Evolutionary conservation across 2,113 vertebrate genomes (phyloP), one percentile per base, ranked within the genome.

Genomic region (Rhea americana): DNA sequence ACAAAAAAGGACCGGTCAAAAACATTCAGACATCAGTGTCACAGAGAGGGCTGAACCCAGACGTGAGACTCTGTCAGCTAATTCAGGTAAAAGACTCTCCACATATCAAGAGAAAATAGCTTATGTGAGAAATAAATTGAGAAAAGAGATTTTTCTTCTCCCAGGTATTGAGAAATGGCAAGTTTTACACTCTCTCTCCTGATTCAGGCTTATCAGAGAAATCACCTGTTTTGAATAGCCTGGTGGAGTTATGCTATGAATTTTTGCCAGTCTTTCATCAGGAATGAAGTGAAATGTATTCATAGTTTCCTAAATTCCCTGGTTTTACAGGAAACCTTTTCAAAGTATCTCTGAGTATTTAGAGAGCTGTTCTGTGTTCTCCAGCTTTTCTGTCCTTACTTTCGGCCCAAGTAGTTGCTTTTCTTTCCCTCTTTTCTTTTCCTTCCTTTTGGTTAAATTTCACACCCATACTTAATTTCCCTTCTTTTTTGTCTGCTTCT

Each of bases 391-490:
- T 85, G 26, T 56, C 67, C 84, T 93, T 73, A 43, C 26, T 73
- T 94, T 82, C 43, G 94, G 14, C 26, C 55, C 17, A 85, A 79
- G 17, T 25, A 55, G 30, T 66, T 93, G 32, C 20, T 81, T 82
- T 94, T 66, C 65, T 74, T 87, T 47, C 51, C 9, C n/a, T 43
- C 16, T 59, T 68, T 80, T 53, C 11, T 73, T 48, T 87, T 77
- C 67, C 61, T 78, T 85, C 8, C 15, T 91, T 93, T 84, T 86
- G 19, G 55, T 88, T 91, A 84, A 86, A 91, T 96, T 94, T 95
- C 85, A 92, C 71, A 89, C 77, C 51, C 65, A 28, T 78, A 39
- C 93, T 89, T 95, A 89, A 90, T 92, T 95, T 81, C 61, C 41
- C 85, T 94, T 93, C 43, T 51, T 91, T 94, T 51, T 91, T 88